Base-by-base conservation (phyloP, 1,140 invertebrate species). In the Formica selysi region DNA sequence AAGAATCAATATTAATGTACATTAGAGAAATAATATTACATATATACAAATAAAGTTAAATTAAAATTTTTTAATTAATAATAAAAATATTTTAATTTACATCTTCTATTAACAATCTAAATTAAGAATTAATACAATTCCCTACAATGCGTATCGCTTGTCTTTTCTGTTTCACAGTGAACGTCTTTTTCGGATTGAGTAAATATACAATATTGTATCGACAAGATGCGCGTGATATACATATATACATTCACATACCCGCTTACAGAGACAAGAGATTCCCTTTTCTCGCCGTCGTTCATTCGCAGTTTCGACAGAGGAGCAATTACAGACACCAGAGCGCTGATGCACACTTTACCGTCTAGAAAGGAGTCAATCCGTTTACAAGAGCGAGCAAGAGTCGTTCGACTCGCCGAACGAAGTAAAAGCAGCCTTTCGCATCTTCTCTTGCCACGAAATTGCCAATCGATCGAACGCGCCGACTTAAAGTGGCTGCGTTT, bases 311-410 rank as follows among this genome's bases (percentile, higher is more conserved):
- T 19, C 10, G 8, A 64, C 65, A 36, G 32, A 48, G 29, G 38
- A 36, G 13, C n/a, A 78, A 89, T 89, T 88, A 80, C 84, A 88
- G 76, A 74, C 61, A 85, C 68, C 79, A 10, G 64, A 10, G 41
- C 2, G 41, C 41, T 7, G 36, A 54, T 44, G 61, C 38, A 81
- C 36, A 76, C 57, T 61, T 44, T 26, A 19, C 26, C 54, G 44
- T 22, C 22, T 48, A 0, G 36, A 13, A 2, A 16, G 2, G 11
- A 57, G 32, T 26, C 54, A 70, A 65, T 74, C 48, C 59, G 64
- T 59, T 59, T 38, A 59, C 86, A 32, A 84, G 51, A 68, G 51
- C 62, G 38, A 59, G 57, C 76, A 48, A 61, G 19, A 64, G 36
- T 79, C 44, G 59, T 10, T 85, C 16, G 41, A 29, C n/a, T 76